A percentile compares a stretch with the other conserved stretches of the same genome.
These are phyloP conservation scores for Muscicapa comitata DNA, from an alignment of 2,797 vertebrate genomes.

Conservation along the genomic window DNA sequence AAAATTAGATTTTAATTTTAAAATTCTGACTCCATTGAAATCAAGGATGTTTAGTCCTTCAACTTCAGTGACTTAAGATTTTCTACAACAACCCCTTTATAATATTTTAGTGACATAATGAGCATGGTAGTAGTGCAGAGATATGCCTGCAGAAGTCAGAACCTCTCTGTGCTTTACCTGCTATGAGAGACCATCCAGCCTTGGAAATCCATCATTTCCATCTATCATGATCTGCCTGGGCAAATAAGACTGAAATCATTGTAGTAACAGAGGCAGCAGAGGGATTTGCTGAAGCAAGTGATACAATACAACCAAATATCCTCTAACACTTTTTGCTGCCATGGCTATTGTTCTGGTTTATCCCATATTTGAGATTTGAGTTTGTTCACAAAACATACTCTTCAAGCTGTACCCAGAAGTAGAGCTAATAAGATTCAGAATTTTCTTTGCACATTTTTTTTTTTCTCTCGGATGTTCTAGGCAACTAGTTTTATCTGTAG, in stretches of 20 bases:
- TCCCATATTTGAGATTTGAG: neutral
- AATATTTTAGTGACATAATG: neutral
- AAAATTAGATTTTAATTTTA: neutral
- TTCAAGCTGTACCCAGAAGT: neutral
- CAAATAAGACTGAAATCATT: neutral
- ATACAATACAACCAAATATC: neutral
- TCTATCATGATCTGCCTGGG: neutral
- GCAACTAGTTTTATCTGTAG: neutral
- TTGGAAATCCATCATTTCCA: neutral
- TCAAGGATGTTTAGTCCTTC: neutral
- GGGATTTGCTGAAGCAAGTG: neutral
- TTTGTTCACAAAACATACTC: neutral
- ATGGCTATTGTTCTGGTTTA: neutral
- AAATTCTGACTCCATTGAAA: neutral
- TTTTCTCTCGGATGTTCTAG: neutral
- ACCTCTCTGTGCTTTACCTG: neutral
- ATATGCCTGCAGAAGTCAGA: neutral
- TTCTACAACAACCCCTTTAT: neutral
- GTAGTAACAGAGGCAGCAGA: neutral
- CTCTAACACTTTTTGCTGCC: neutral
- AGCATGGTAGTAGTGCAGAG: fast-evolving
- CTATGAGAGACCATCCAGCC: neutral
- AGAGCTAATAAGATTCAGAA: neutral
- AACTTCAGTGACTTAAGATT: neutral
- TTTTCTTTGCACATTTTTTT: neutral